These are phyloP conservation scores for Cotesia chilonis DNA, from an alignment of 1,140 invertebrate species.

Conservation along the genomic window DNA sequence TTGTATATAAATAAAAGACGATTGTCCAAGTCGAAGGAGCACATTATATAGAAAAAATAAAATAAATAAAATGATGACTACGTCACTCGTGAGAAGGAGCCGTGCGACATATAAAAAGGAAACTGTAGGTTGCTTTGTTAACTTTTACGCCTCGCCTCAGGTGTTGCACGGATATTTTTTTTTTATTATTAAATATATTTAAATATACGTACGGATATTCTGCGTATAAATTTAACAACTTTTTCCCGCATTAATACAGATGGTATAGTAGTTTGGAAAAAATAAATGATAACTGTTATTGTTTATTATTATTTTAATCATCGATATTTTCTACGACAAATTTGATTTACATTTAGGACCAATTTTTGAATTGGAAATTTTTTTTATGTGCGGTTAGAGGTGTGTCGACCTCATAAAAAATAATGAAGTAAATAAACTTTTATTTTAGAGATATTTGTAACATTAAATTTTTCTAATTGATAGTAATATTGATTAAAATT, in stretches of 20 bases:
- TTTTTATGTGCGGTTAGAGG: too few relatives aligned
- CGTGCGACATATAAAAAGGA: constrained; percentile 36
- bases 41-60: not conserved
- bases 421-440: too few relatives aligned
- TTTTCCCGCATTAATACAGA: not conserved
- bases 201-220: not conserved
- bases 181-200: not conserved
- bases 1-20: constrained; percentile 2
- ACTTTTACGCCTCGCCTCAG: constrained; percentile 32
- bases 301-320: too few relatives aligned
- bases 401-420: too few relatives aligned
- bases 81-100: constrained; percentile 21
- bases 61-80: constrained; percentile 5
- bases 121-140: constrained; percentile 41
- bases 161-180: constrained; percentile 2
- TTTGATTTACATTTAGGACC: too few relatives aligned
- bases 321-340: too few relatives aligned
- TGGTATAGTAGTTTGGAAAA: too few relatives aligned
- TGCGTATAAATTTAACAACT: not conserved
- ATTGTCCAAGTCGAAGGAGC: constrained; percentile 4
- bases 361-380: too few relatives aligned
- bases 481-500: too few relatives aligned
- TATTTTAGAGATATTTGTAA: too few relatives aligned
- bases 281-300: too few relatives aligned
- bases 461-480: too few relatives aligned